Base-by-base conservation (phyloP, 1,140 invertebrate genomes). In the Galleria mellonella region DNA sequence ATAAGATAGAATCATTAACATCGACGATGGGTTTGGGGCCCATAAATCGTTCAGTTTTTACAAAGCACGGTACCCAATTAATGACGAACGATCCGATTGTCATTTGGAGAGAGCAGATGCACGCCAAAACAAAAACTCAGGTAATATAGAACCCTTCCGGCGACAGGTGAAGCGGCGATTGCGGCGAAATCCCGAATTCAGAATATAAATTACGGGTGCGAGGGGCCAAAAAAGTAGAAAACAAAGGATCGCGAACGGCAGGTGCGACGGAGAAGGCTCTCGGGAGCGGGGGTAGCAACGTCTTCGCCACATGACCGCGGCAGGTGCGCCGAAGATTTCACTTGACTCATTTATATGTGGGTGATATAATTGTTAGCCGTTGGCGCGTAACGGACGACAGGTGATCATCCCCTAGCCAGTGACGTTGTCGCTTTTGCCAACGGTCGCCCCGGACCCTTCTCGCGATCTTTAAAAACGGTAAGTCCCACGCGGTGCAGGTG, bases 321-420 rank as follows among this genome's bases (percentile, higher is more conserved):
- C 73, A 77, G 75, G 70, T 83, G 78, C 72, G 49, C 48, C 54
- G 70, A 77, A 81, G 77, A 84, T 82, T 82, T 82, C 70, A 64
- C 61, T 56, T 62, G 50, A 42, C 56, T 55, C 49, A 62, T 65
- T 66, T 76, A 71, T 73, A 79, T 84, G 77, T 84, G 77, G 75
- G 81, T 76, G 77, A 82, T 82, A 78, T 79, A 82, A 83, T 81
- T 72, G 73, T 56, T 68, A 55, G 70, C 83, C 83, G 78, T 85
- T 86, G 74, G 83, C 72, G 74, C 79, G 81, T 84, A 86, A 87
- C 83, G 81, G 74, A 65, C 72, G 76, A 79, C 85, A 87, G 85
- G 85, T 87, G 85, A 84, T 75, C 73, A 71, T 75, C 76, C 73
- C 49, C 17, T 23, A 23, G 17, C 17, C 17, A 23, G 17, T 23